phyloP scores from a whole-genome alignment of 2,113 vertebrate species.

The Numida meleagris region DNA sequence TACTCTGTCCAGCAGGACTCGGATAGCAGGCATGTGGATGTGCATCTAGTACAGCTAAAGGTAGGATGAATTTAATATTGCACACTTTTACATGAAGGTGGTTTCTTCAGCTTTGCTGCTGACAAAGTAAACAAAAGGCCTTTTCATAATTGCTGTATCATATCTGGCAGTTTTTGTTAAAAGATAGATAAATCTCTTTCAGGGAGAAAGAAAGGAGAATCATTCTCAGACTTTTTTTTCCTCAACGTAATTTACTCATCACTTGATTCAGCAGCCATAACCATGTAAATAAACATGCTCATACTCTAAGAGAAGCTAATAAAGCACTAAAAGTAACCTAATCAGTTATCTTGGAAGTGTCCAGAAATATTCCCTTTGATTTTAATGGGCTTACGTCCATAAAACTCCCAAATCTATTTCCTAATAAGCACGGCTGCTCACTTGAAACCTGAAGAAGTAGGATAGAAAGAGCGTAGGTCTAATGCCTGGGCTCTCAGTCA shows the following conservation, averaged over 20 bases:
- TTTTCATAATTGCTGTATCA: background rate
- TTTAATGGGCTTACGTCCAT: background rate
- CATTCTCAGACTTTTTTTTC: background rate
- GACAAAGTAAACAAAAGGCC: background rate
- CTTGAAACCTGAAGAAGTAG: background rate
- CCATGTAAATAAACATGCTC: background rate
- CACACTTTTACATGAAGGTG: background rate
- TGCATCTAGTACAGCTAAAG: slow-evolving; percentile 97
- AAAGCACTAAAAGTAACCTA: background rate
- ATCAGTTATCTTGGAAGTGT: background rate
- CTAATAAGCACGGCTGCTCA: fast-evolving
- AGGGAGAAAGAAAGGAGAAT: background rate
- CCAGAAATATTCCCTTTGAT: background rate
- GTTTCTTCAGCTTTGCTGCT: background rate
- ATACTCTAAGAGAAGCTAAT: background rate
- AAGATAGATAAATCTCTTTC: background rate
- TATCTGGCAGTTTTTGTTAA: background rate
- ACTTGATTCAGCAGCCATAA: background rate
- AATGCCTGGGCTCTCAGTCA: background rate
- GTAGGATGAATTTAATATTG: slow-evolving; percentile 72
- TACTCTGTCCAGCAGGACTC: slow-evolving; percentile 92
- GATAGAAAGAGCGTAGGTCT: background rate
- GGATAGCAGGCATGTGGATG: slow-evolving; percentile 90
- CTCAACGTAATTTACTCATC: background rate
- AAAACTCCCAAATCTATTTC: background rate